Evolutionary conservation across 35 echinoderm and acorn worm genomes (phyloP).

Genomic region (Stichopus chloronotus): DNA sequence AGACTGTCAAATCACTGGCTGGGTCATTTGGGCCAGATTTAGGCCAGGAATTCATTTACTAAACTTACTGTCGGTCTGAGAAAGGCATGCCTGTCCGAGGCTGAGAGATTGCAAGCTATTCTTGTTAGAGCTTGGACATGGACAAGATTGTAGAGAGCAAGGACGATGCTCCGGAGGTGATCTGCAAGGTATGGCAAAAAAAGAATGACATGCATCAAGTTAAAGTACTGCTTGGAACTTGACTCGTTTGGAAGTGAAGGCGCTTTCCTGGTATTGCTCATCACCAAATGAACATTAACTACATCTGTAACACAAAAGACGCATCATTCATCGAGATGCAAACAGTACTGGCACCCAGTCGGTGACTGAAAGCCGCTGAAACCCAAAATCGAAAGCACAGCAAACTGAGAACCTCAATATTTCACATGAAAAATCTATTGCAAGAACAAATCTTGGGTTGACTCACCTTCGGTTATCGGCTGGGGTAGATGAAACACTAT

Average conservation of each 20-base stretch:
- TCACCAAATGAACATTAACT: no score
- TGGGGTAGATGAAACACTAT: conserved; percentile 79
- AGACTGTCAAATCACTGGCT: no score
- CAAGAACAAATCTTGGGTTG: no score
- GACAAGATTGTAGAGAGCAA: conserved; percentile 66
- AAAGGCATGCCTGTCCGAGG: conserved; percentile 78
- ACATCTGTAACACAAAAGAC: not conserved
- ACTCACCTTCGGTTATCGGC: conserved; percentile 77
- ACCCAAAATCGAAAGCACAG: no score
- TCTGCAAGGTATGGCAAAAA: conserved; percentile 52
- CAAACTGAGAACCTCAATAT: no score
- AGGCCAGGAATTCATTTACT: no score
- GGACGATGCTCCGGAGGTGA: conserved; percentile 71
- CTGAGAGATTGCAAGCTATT: conserved; percentile 78
- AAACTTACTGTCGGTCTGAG: conserved; percentile 16
- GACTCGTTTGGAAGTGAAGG: not conserved
- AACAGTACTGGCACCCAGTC: no score
- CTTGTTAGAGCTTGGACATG: conserved; percentile 78
- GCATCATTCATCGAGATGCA: not conserved
- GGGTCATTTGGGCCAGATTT: no score
- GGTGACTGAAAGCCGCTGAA: no score
- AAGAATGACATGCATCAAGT: not conserved
- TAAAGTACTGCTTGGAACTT: not conserved
- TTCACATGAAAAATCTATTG: no score
- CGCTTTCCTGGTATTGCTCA: not conserved